Evolutionary conservation across 2,797 vertebrate species (phyloP).

Genomic region (Pitangus sulphuratus): DNA sequence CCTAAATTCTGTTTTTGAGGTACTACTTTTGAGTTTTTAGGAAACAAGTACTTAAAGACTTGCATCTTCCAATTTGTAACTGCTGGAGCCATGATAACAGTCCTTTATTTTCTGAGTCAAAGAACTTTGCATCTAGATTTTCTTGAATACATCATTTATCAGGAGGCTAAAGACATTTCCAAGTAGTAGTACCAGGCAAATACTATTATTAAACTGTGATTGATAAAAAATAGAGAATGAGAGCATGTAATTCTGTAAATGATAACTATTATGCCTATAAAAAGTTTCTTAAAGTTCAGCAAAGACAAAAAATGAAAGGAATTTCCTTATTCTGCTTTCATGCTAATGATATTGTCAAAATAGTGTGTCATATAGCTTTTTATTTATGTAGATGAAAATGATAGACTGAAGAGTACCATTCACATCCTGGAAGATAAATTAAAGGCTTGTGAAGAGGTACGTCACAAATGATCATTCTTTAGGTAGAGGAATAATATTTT

Average conservation of each 20-base stretch:
- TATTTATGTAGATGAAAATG: slow-evolving; percentile 75
- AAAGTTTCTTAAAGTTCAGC: not conserved
- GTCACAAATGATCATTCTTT: not conserved
- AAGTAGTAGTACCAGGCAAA: not conserved
- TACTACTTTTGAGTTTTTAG: not conserved
- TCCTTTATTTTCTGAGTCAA: not conserved
- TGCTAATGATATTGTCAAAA: not conserved
- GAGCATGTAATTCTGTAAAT: not conserved
- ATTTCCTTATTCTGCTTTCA: not conserved
- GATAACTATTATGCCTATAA: not conserved
- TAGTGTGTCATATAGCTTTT: not conserved
- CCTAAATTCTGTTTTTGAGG: not conserved
- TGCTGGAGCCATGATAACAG: not conserved
- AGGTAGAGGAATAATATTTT: not conserved
- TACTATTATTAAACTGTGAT: not conserved
- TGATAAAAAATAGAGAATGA: not conserved
- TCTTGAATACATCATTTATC: not conserved
- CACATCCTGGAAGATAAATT: slow-evolving; percentile 70
- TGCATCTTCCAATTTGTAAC: not conserved
- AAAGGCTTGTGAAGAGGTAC: slow-evolving; percentile 71
- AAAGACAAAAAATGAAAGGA: not conserved
- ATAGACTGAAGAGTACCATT: slow-evolving; percentile 67
- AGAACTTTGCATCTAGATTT: not conserved
- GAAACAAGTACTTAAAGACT: not conserved
- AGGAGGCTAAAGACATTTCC: not conserved